These are phyloP conservation scores for Saxidomus purpurata DNA, from an alignment of 1,140 invertebrate genomes.

Conservation along the genomic window DNA sequence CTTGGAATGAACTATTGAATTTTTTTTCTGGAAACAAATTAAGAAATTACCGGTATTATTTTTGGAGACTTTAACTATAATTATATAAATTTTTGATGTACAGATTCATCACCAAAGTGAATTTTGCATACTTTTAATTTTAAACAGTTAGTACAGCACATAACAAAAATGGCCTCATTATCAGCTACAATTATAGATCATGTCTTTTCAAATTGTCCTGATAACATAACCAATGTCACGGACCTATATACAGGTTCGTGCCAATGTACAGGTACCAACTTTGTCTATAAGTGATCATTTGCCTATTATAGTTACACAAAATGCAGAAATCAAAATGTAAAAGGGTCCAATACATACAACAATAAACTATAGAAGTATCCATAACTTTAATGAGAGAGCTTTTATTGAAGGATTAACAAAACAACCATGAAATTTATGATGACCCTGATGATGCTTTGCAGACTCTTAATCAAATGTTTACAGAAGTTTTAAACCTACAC, in stretches of 20 bases:
- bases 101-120: not conserved
- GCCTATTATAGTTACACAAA: not conserved
- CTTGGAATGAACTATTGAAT: not conserved
- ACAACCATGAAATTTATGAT: not conserved
- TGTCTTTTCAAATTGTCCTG: not conserved
- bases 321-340: no score
- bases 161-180: not conserved
- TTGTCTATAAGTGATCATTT: constrained; percentile 3
- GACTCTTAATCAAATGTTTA: not conserved
- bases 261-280: not conserved
- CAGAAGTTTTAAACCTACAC: not conserved
- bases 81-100: not conserved
- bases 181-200: constrained; percentile 15
- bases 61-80: not conserved
- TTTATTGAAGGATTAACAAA: not conserved
- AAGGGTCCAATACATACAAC: not conserved
- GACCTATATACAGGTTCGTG: no score
- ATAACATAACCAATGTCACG: no score
- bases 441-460: constrained; percentile 6
- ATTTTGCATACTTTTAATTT: not conserved
- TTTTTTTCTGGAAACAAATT: not conserved
- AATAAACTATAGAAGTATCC: not conserved
- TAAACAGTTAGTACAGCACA: not conserved
- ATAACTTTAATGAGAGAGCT: not conserved
- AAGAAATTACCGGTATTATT: not conserved